Base-by-base conservation (phyloP, 2,113 vertebrate genomes). In the Poeciliopsis turrubarensis region DNA sequence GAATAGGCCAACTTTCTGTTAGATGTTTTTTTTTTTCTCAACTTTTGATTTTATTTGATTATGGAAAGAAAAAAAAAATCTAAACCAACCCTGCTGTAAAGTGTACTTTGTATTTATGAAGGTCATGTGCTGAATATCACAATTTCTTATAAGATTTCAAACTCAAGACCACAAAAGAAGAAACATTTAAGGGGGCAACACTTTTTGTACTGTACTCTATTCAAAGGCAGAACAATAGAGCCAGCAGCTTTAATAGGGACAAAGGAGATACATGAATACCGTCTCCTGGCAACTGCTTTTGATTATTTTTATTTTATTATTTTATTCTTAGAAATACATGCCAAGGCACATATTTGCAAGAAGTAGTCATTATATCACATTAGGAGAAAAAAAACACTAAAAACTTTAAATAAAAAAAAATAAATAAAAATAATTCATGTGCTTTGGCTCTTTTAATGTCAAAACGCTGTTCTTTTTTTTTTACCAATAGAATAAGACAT, bases 231-330 rank as follows among this genome's bases (percentile, higher is more conserved):
- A 67, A 67, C 65, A 27, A 17, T 8, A 41, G 37, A 57, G 22
- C 51, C 19, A n/a, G 51, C 51, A 57, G n/a, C 12, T 27, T 29
- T 44, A 67, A 31, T 31, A 29, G 12, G 8, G 19, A 67, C 37
- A 44, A 26, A n/a, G 22, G 41, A 39, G 34, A n/a, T 25, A 39
- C 32, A 65, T 65, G 11, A 65, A 39, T 41, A 44, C 65, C 3
- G 65, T 67, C 41, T 67, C 65, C 26, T 41, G 65, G 65, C 65
- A 67, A 67, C 65, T 44, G 37, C 51, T 57, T 67, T 65, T 65
- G 10, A 39, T 65, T 26, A 2, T 2, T 65, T 5, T 26, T 60
- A 12, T n/a, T 66, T 41, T 27, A 14, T 4, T 41, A 0, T 41
- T 27, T 15, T 14, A 11, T 67, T 67, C 13, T 67, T 31, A 39